These are phyloP conservation scores for Carabus problematicus DNA, from an alignment of 2,888 invertebrate species.

Conservation along the genomic window DNA sequence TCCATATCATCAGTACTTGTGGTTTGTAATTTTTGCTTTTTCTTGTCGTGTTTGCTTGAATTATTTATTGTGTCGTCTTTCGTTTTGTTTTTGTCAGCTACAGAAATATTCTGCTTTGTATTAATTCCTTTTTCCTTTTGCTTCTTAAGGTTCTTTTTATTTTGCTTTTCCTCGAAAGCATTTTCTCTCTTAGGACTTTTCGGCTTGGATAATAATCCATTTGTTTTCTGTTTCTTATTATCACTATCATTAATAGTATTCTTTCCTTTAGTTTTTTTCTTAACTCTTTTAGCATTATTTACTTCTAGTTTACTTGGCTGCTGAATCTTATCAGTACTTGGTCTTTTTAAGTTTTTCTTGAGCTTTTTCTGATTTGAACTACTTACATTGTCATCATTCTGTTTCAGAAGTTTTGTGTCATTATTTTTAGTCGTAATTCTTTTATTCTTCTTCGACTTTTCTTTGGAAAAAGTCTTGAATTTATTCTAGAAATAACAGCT, in stretches of 20 bases:
- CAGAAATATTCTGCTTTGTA: not conserved
- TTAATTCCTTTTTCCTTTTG: slow-evolving; percentile 18
- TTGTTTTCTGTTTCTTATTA: too few relatives aligned
- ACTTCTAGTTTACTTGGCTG: slow-evolving; percentile 19
- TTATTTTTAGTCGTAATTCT: slow-evolving; percentile 30
- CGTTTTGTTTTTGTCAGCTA: slow-evolving; percentile 2
- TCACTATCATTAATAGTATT: too few relatives aligned
- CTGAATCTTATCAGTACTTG: slow-evolving; percentile 47
- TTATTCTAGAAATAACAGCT: too few relatives aligned
- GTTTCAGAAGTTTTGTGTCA: slow-evolving; percentile 29
- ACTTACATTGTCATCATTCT: slow-evolving; percentile 21
- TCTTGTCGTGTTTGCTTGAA: too few relatives aligned
- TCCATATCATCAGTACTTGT: slow-evolving; percentile 22
- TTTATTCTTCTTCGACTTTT: slow-evolving; percentile 43
- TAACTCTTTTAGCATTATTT: not conserved
- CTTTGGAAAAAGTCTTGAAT: slow-evolving; percentile 24
- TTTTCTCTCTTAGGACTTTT: too few relatives aligned
- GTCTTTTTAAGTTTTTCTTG: slow-evolving; percentile 51
- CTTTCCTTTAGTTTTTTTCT: not conserved
- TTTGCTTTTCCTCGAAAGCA: too few relatives aligned
- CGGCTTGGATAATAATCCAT: too few relatives aligned
- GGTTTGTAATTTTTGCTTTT: not conserved
- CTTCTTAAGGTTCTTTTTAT: slow-evolving; percentile 23
- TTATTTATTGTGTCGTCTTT: slow-evolving; percentile 1
- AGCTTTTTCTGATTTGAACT: slow-evolving; percentile 47